These are phyloP conservation scores for Tetragnatha versicolor DNA, from an alignment of 1,140 invertebrate genomes.

Conservation along the genomic window DNA sequence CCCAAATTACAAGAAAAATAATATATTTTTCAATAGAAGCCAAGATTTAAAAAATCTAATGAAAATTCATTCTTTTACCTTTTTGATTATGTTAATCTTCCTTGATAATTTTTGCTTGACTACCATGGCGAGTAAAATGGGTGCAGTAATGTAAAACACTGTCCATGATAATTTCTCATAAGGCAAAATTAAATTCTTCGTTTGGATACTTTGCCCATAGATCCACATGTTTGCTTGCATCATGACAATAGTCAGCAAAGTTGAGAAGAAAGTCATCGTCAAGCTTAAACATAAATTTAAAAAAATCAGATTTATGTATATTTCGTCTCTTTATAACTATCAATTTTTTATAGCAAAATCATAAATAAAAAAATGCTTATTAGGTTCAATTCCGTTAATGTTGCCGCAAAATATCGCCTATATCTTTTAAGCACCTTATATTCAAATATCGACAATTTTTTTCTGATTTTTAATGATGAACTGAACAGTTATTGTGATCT, in stretches of 20 bases:
- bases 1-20: too few species aligned
- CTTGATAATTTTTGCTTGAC: constrained; percentile 60
- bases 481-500: too few species aligned
- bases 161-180: constrained; percentile 62
- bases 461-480: too few species aligned
- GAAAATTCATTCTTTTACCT: constrained; percentile 37
- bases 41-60: background rate
- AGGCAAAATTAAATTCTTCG: constrained; percentile 60
- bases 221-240: constrained; percentile 64
- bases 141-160: constrained; percentile 60
- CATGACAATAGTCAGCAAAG: constrained; percentile 61
- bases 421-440: too few species aligned
- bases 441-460: too few species aligned
- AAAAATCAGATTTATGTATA: background rate
- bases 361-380: too few species aligned
- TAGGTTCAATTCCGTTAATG: too few species aligned
- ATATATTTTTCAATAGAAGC: too few species aligned
- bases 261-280: constrained; percentile 63
- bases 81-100: constrained; percentile 57
- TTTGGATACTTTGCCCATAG: constrained; percentile 62
- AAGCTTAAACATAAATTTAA: constrained; percentile 58
- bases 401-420: too few species aligned
- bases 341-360: too few species aligned
- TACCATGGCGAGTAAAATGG: constrained; percentile 61
- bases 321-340: too few species aligned